Evolutionary conservation across 2,113 vertebrate species (phyloP).

Genomic region (Thalassarche chlororhynchos): DNA sequence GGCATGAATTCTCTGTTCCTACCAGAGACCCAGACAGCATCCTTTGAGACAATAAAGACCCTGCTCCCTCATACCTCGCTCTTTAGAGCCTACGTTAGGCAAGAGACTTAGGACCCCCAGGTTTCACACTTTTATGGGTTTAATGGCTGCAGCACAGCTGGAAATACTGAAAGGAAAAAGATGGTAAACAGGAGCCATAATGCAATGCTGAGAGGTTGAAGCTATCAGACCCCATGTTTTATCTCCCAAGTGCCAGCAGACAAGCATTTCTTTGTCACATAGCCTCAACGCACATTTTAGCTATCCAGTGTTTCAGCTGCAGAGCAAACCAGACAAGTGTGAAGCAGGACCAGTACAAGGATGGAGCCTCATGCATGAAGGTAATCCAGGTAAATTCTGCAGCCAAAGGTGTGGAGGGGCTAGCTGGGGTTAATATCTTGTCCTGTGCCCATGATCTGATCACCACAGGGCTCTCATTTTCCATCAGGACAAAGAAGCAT

Average conservation of each 20-base stretch:
- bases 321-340: neutral
- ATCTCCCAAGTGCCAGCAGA: neutral
- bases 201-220: neutral
- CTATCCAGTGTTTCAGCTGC: neutral
- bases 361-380: accelerated
- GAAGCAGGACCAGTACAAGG: neutral
- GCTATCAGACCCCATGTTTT: neutral
- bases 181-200: neutral
- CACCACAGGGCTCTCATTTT: neutral
- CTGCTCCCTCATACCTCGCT: neutral
- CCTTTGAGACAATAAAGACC: no score
- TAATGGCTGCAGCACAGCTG: neutral
- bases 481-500: neutral
- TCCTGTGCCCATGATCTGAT: neutral
- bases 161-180: neutral
- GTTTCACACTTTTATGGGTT: neutral
- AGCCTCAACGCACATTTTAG: neutral
- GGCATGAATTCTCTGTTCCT: neutral
- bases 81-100: neutral
- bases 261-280: neutral
- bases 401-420: neutral
- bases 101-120: neutral
- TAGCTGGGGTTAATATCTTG: no score
- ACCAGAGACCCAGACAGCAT: neutral
- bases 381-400: neutral